Evolutionary conservation across 2,113 vertebrate genomes (phyloP), one percentile per base, ranked within the genome.

Genomic region (Hucho hucho): DNA sequence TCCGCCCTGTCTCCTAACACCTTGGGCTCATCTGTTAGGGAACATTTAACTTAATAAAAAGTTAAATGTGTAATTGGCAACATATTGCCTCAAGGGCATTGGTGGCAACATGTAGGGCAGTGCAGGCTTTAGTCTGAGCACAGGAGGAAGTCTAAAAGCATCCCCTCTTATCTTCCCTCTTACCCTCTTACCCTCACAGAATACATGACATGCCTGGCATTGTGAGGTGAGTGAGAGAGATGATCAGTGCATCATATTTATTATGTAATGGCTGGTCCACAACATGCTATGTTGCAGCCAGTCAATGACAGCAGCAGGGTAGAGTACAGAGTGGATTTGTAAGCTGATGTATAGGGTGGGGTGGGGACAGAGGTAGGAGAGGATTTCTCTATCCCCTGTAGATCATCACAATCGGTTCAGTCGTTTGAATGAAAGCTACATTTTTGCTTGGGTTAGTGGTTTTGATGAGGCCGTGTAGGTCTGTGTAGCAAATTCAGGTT

Each of bases 101-200:
- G 66, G 75, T 69, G 20, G 70, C 12, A 32, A 26, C 75, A 73
- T 81, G 78, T 82, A 83, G 76, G 81, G 29, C 81, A 80, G 72
- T 13, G 25, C 28, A 59, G 79, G 69, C 77, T 77, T 84, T 83
- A 81, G 77, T 72, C 74, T 73, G 73, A 71, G 77, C 69, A 77
- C 24, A 25, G 74, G 69, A 46, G 20, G 7, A 16, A 75, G 61
- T 81, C 73, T 58, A 83, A 66, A 81, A 72, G 77, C 66, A n/a
- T 12, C 32, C 22, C n/a, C 25, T 22, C n/a, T 18, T 69, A 76
- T 77, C 69, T 69, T 61, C 46, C 37, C 28, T 37, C 37, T 28
- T 64, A 47, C 43, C 61, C 12, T 25, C n/a, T 14, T 69, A 59
- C 58, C 29, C 56, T 25, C 56, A 28, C 26, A 29, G 25, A 29